Conservation (phyloP, 2,888 invertebrate species). For the Chymomyza fuscimana region DNA sequence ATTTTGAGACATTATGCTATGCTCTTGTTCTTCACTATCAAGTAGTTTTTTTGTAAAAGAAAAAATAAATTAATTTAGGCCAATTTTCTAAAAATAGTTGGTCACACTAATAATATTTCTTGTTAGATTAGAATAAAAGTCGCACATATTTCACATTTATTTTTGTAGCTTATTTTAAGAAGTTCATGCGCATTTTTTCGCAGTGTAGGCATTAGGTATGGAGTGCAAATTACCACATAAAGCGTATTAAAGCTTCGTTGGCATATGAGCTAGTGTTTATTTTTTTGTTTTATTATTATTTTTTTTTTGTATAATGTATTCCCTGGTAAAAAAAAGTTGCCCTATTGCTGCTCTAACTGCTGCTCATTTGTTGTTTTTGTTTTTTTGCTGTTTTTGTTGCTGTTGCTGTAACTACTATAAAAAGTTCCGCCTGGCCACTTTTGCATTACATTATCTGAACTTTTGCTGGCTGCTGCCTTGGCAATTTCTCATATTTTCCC, state of each 20-base stretch:
- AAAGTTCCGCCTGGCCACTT: conserved; percentile 55
- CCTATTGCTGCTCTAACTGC: neutral
- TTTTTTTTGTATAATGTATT: neutral
- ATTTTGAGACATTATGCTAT: too few species aligned
- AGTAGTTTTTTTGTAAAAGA: too few species aligned
- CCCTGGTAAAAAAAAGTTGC: neutral
- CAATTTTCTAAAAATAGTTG: too few species aligned
- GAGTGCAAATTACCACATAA: neutral
- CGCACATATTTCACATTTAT: too few species aligned
- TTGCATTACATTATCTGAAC: conserved; percentile 67
- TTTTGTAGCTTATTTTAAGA: too few species aligned
- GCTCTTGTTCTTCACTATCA: too few species aligned
- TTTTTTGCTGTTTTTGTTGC: neutral
- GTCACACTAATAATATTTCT: too few species aligned
- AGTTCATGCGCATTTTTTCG: too few species aligned
- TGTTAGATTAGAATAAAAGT: too few species aligned
- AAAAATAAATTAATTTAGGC: too few species aligned
- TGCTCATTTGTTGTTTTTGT: neutral
- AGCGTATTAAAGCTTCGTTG: neutral
- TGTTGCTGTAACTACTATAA: conserved; percentile 39
- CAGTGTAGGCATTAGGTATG: too few species aligned
- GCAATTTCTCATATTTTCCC: conserved; percentile 61
- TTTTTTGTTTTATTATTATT: neutral
- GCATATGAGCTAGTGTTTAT: neutral
- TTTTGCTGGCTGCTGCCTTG: conserved; percentile 40